These are phyloP conservation scores for Picus viridis DNA, from an alignment of 2,797 vertebrate genomes.

Conservation along the genomic window DNA sequence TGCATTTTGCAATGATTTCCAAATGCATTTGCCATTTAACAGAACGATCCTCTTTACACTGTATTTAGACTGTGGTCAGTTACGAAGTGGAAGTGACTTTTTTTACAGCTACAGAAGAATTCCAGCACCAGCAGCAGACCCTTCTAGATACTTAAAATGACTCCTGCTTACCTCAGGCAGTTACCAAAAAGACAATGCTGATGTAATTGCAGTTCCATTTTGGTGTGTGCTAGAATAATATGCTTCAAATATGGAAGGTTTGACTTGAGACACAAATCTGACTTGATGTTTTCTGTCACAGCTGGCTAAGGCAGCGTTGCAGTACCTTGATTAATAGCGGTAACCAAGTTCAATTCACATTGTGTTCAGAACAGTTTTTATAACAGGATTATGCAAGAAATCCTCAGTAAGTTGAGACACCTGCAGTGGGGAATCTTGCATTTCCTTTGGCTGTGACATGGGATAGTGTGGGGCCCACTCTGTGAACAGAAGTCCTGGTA, in stretches of 20 bases:
- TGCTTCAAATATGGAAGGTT: not conserved
- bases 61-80: not conserved
- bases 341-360: accelerated
- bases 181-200: not conserved
- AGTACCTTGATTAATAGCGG: not conserved
- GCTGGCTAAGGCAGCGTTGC: not conserved
- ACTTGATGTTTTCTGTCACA: not conserved
- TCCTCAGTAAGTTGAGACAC: not conserved
- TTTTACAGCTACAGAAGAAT: not conserved
- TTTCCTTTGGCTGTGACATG: not conserved
- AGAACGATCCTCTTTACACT: not conserved
- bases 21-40: not conserved
- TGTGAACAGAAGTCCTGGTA: not conserved
- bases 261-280: not conserved
- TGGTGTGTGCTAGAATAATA: not conserved
- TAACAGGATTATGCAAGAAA: not conserved
- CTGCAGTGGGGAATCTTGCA: not conserved
- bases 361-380: not conserved
- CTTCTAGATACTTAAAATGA: not conserved
- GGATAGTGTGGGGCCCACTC: not conserved
- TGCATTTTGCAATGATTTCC: not conserved
- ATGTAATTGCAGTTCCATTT: not conserved
- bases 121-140: not conserved
- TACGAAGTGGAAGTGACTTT: not conserved
- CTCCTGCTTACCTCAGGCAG: not conserved